Percentiles rank a stretch among this genome's conserved stretches.
These are phyloP conservation scores for Saccostrea cuccullata DNA, from an alignment of 1,140 invertebrate species.

Conservation along the genomic window DNA sequence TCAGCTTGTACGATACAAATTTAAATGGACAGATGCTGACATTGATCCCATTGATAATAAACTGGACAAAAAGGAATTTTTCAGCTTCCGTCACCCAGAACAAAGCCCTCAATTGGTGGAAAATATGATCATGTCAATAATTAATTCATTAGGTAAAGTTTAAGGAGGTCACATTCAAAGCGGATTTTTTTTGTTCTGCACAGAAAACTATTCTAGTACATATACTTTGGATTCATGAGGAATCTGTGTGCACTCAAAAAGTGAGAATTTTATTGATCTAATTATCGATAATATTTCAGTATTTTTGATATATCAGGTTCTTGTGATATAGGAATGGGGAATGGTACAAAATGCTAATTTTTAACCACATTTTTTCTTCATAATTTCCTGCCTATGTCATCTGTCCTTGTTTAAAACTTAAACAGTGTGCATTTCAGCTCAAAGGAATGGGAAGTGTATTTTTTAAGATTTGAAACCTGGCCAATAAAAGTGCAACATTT, in stretches of 20 bases:
- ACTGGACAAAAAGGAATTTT: constrained; percentile 87
- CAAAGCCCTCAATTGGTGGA: constrained; percentile 87
- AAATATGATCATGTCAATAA: constrained; percentile 86
- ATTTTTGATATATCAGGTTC: too few species aligned
- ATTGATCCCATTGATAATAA: constrained; percentile 84
- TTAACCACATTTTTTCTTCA: too few species aligned
- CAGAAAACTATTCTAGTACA: neutral
- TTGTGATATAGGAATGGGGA: too few species aligned
- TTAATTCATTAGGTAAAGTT: constrained; percentile 85
- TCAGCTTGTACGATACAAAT: constrained; percentile 87
- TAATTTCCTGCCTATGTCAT: too few species aligned
- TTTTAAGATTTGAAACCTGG: neutral
- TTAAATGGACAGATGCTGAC: constrained; percentile 89
- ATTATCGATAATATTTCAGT: too few species aligned
- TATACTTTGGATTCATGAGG: too few species aligned
- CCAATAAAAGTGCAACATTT: constrained; percentile 48
- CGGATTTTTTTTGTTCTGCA: neutral
- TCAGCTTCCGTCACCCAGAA: constrained; percentile 90
- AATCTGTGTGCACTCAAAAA: too few species aligned
- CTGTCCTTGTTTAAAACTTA: too few species aligned
- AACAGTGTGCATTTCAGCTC: too few species aligned
- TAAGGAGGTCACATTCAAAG: neutral
- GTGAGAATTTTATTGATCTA: too few species aligned
- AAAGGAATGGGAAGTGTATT: too few species aligned
- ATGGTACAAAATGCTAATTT: too few species aligned